phyloP scores from a whole-genome alignment of 2,113 vertebrate genomes.

The Hypocryptadius cinnamomeus region DNA sequence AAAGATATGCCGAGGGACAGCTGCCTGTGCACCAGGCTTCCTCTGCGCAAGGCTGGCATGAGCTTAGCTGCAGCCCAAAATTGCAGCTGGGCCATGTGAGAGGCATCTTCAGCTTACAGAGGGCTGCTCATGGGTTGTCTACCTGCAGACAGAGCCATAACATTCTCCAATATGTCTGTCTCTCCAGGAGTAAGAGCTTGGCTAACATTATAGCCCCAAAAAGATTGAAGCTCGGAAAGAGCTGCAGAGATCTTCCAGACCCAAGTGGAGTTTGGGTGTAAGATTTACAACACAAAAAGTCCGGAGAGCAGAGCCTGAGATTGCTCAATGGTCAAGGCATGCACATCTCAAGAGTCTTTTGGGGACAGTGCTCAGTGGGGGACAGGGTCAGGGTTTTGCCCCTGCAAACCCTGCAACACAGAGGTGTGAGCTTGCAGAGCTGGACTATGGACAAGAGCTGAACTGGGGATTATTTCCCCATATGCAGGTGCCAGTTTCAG shows the following conservation, averaged over 20 bases:
- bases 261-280: neutral
- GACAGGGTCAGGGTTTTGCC: neutral
- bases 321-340: neutral
- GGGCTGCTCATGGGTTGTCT: fast-evolving
- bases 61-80: neutral
- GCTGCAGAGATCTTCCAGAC: neutral
- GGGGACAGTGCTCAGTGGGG: neutral
- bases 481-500: neutral
- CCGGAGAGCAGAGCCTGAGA: neutral
- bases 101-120: neutral
- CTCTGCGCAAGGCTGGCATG: neutral
- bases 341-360: neutral
- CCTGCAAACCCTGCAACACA: neutral
- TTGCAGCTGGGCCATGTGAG: neutral
- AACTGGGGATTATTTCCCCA: neutral
- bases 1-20: neutral
- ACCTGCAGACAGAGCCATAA: neutral
- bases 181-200: neutral
- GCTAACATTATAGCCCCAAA: neutral
- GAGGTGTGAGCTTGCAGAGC: neutral
- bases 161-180: neutral
- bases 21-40: neutral
- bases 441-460: neutral
- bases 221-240: neutral
- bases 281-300: neutral